Base-by-base conservation (phyloP, 2,113 vertebrate species). In the Plestiodon gilberti region DNA sequence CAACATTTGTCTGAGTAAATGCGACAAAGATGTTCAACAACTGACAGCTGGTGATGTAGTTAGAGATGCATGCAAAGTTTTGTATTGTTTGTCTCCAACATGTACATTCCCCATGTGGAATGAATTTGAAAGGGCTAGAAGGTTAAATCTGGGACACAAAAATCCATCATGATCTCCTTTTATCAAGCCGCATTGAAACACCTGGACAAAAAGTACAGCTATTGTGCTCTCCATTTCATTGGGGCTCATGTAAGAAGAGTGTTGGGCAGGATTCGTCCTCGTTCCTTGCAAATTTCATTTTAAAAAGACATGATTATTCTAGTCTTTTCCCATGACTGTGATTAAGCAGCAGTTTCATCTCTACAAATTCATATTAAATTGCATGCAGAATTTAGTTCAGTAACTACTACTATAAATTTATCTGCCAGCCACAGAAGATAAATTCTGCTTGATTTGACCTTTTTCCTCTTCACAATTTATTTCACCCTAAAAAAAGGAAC, bases 381-480 rank as follows among this genome's bases (percentile, higher is more conserved):
- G 11, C 14, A 43, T 59, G 35, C 87, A 79, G 86, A 89, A 79
- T 11, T 76, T 33, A 78, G 69, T 65, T 81, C 23, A 87, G 15
- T 83, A 90, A 55, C 0, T 35, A 5, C 18, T 71, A n/a, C 82
- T 65, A 78, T 59, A 69, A 81, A 78, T 80, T 55, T 81, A 74
- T 87, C 40, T 90, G 28, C 55, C 43, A 82, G 33, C 20, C 33
- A 81, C 87, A 87, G 23, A n/a, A n/a, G 70, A 33, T 28, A 76
- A 88, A 81, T 92, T 93, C 78, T 75, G 25, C 43, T 80, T 74
- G n/a, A 77, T 90, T 40, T 93, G 78, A 89, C 33, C 70, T 87
- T 84, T 91, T 87, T 77, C 61, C 61, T n/a, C 55, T 55, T 83
- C 88, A 61, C 82, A 4, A 70, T 88, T 83, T 89, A 38, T 88